Evolutionary conservation across 2,797 vertebrate genomes (phyloP), one percentile per base, ranked within the genome.

Genomic region (Poeciliopsis gracilis): DNA sequence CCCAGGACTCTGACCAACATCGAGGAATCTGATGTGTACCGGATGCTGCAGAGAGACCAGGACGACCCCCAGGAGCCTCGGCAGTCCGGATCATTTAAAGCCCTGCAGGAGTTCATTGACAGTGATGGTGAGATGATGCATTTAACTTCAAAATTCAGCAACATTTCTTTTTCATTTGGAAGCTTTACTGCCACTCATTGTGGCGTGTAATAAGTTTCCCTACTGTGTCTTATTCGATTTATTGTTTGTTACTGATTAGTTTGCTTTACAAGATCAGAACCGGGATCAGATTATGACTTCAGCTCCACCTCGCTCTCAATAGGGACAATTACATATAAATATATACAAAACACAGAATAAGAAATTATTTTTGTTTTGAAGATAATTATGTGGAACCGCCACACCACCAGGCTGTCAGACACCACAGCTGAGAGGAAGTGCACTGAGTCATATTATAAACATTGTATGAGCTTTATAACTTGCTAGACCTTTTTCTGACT

Each of bases 81-180:
- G 38, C 98, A 99, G 90, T 99, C 98, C 0, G 97, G 98, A 77
- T 99, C 98, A 76, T 99, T 99, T 90, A 96, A 95, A 90, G 97
- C 98, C 84, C 97, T 99, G 87, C 98, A 99, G 95, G 98, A 97
- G 0, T 95, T 97, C 76, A 97, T 99, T 53, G 95, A 97, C 83
- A 94, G 93, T 6, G 98, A 99, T 63, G 97, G 97, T 98, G 92
- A 96, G 9, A 46, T 45, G 16, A 75, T n/a, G 25, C 16, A 70
- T 51, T 69, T 25, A 43, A 43, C 73, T 71, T 66, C 15, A 73
- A 25, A 70, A 72, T 33, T 41, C 15, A 49, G 47, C 47, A 59
- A 36, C 16, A n/a, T 72, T 70, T 57, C 15, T 41, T 15, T 67
- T 67, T 25, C 7, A 38, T 36, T 36, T 36, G 7, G 33, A 66